These are phyloP conservation scores for Erynnis tages DNA, from an alignment of 2,888 invertebrate species.

Conservation along the genomic window DNA sequence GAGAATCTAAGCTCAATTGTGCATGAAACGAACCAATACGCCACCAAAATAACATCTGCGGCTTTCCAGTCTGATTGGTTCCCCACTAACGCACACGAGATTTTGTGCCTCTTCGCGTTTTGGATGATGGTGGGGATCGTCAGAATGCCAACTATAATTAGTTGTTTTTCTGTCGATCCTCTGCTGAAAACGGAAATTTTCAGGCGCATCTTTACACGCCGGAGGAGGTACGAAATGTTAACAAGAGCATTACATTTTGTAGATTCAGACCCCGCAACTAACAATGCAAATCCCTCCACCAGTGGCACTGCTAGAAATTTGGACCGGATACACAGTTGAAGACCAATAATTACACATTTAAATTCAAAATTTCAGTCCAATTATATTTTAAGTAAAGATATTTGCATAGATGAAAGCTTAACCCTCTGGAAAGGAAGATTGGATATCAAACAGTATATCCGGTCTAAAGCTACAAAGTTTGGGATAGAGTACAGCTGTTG, in stretches of 20 bases:
- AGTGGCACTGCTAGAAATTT: background rate
- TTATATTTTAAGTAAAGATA: slow-evolving; percentile 18
- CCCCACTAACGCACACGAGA: slow-evolving; percentile 15
- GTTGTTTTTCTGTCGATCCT: slow-evolving; percentile 22
- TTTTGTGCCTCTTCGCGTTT: slow-evolving; percentile 27
- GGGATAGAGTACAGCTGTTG: slow-evolving; percentile 31
- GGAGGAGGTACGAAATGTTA: slow-evolving; percentile 12
- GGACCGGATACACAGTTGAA: slow-evolving; percentile 10
- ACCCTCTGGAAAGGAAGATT: slow-evolving; percentile 31
- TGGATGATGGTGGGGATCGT: slow-evolving; percentile 18
- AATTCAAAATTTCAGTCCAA: slow-evolving; percentile 24
- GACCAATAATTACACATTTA: slow-evolving; percentile 23
- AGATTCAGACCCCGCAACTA: background rate
- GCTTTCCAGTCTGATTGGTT: slow-evolving; percentile 17
- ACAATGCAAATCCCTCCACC: background rate
- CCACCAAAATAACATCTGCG: slow-evolving; percentile 7
- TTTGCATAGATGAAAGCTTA: slow-evolving; percentile 34
- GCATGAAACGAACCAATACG: slow-evolving; percentile 23
- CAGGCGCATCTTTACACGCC: slow-evolving; percentile 7
- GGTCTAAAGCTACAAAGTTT: slow-evolving; percentile 28
- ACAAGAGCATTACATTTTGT: slow-evolving; percentile 24
- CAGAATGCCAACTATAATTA: slow-evolving; percentile 24
- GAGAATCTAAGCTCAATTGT: slow-evolving; percentile 20
- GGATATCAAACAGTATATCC: slow-evolving; percentile 28
- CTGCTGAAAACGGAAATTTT: slow-evolving; percentile 24